These are phyloP conservation scores for Aethes cnicana DNA, from an alignment of 2,888 invertebrate species.

Conservation along the genomic window DNA sequence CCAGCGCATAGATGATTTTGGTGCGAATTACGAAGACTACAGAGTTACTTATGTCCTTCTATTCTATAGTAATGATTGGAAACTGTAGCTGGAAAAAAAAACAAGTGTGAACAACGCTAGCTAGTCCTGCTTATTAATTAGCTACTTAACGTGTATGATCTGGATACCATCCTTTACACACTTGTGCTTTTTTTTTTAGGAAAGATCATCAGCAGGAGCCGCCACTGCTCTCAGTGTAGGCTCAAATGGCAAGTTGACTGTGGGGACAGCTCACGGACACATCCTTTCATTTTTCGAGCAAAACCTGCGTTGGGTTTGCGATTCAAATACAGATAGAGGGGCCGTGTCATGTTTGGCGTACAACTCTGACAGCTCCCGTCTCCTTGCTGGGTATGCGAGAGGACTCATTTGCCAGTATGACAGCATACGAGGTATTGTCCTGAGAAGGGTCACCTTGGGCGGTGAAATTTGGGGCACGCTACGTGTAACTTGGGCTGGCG, in stretches of 20 bases:
- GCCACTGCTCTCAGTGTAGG: conserved; percentile 91
- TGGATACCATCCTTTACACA: conserved; percentile 32
- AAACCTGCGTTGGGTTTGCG: conserved; percentile 93
- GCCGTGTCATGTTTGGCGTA: conserved; percentile 92
- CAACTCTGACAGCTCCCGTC: conserved; percentile 92
- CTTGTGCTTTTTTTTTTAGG: conserved; percentile 77
- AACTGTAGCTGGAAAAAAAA: too few species aligned
- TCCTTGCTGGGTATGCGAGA: conserved; percentile 88
- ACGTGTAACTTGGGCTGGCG: conserved; percentile 73
- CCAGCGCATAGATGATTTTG: too few species aligned
- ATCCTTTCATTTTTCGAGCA: conserved; percentile 90
- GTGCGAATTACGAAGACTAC: too few species aligned
- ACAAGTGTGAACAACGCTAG: too few species aligned
- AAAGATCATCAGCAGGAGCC: conserved; percentile 93
- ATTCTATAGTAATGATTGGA: too few species aligned
- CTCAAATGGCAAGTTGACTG: conserved; percentile 88
- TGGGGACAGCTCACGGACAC: conserved; percentile 97
- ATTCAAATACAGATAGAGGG: conserved; percentile 86
- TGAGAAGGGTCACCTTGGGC: conserved; percentile 72
- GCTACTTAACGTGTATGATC: too few species aligned
- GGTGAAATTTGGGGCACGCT: conserved; percentile 76
- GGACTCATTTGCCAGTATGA: conserved; percentile 97
- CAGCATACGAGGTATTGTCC: conserved; percentile 83
- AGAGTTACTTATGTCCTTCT: too few species aligned
- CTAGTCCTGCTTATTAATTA: too few species aligned